These are phyloP conservation scores for Cheumatopsyche charites DNA, from an alignment of 1,140 invertebrate genomes.

Conservation along the genomic window DNA sequence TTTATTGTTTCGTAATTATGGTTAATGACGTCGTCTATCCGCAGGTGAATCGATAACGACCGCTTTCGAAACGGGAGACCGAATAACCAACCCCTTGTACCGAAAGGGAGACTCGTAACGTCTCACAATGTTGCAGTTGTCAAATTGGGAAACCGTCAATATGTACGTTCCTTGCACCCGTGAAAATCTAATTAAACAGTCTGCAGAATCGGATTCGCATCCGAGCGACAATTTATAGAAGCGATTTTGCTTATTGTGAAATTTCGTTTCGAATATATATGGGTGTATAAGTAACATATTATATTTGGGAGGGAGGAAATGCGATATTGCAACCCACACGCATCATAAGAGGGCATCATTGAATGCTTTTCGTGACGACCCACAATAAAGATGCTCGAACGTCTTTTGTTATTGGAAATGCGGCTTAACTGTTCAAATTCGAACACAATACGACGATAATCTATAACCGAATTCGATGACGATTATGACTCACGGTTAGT, in stretches of 20 bases:
- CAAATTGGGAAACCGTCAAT: too few relatives aligned
- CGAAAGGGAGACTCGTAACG: too few relatives aligned
- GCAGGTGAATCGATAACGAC: slow-evolving; percentile 35
- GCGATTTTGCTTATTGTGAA: too few relatives aligned
- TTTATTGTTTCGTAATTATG: slow-evolving; percentile 39
- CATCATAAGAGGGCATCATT: slow-evolving; percentile 20
- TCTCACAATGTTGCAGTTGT: too few relatives aligned
- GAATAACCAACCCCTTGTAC: not conserved
- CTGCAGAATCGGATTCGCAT: too few relatives aligned
- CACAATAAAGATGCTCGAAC: slow-evolving; percentile 30
- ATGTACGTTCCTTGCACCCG: too few relatives aligned
- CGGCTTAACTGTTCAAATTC: slow-evolving; percentile 17
- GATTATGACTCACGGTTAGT: too few relatives aligned
- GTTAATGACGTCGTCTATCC: slow-evolving; percentile 28
- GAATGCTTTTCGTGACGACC: slow-evolving; percentile 29
- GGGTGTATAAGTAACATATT: too few relatives aligned
- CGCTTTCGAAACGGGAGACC: not conserved
- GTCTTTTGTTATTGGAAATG: slow-evolving; percentile 27
- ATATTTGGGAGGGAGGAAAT: too few relatives aligned
- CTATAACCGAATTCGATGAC: slow-evolving; percentile 26
- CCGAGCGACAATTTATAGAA: too few relatives aligned
- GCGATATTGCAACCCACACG: not conserved
- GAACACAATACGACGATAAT: slow-evolving; percentile 21
- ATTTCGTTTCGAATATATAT: too few relatives aligned
- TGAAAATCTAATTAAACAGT: too few relatives aligned